A percentile compares a stretch with the other conserved stretches of the same genome.
Evolutionary conservation across 2,113 vertebrate genomes (phyloP).

Genomic region (Circaetus gallicus): DNA sequence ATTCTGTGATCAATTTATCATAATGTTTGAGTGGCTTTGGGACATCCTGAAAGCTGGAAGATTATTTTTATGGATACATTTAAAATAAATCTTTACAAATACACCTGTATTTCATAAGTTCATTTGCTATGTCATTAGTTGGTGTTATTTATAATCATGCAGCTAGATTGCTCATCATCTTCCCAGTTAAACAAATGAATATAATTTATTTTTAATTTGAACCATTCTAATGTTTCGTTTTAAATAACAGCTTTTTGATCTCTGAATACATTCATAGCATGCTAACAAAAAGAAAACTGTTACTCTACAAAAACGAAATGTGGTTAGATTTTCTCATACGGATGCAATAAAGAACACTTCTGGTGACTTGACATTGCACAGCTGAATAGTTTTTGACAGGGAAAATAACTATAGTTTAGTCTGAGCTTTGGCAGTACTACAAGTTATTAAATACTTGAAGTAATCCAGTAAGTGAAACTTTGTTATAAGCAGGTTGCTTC

Average conservation of each 20-base stretch:
- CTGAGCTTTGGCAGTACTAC: slow-evolving; percentile 49
- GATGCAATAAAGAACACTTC: slow-evolving; percentile 47
- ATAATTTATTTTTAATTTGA: slow-evolving; percentile 27
- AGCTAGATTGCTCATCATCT: background rate
- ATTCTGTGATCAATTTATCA: background rate
- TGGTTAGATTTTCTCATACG: background rate
- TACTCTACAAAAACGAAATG: slow-evolving; percentile 33
- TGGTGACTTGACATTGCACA: slow-evolving; percentile 56
- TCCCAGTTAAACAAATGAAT: background rate
- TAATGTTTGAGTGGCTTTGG: background rate
- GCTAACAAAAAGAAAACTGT: slow-evolving; percentile 47
- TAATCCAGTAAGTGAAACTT: slow-evolving; percentile 50
- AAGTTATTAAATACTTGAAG: slow-evolving; percentile 55
- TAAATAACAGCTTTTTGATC: slow-evolving; percentile 49
- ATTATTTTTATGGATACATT: background rate
- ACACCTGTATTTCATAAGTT: background rate
- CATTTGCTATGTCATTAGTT: background rate
- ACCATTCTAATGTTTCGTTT: slow-evolving; percentile 26
- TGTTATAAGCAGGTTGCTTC: slow-evolving; percentile 36
- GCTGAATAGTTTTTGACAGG: slow-evolving; percentile 47
- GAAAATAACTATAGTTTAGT: slow-evolving; percentile 42
- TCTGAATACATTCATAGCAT: slow-evolving; percentile 9
- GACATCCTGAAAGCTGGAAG: background rate
- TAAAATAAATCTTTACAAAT: background rate
- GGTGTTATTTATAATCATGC: background rate